phyloP scores from a whole-genome alignment of 2,113 vertebrate genomes.

The Calidris pugnax region DNA sequence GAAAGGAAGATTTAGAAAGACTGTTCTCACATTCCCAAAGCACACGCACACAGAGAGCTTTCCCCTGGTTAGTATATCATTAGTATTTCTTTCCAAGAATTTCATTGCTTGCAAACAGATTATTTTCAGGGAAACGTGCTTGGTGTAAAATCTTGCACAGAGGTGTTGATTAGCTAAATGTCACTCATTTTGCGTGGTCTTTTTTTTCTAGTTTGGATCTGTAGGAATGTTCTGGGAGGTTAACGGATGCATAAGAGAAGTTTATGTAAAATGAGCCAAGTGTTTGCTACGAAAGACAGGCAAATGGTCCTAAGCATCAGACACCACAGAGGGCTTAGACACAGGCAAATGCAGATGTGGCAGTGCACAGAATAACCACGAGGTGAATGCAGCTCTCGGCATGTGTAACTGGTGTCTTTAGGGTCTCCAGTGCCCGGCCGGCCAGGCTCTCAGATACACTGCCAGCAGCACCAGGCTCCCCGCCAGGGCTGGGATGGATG shows the following conservation, averaged over 20 bases:
- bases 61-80: background rate
- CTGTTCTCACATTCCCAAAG: slow-evolving; percentile 7
- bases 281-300: background rate
- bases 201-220: background rate
- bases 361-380: background rate
- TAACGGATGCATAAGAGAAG: background rate
- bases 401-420: rapidly evolving
- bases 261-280: background rate
- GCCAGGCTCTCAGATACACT: rapidly evolving
- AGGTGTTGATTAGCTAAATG: slow-evolving; percentile 21
- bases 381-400: background rate
- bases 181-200: background rate
- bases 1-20: background rate
- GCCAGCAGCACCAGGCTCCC: background rate
- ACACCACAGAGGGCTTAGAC: background rate
- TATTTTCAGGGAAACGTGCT: slow-evolving; percentile 12
- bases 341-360: background rate
- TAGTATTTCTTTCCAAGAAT: slow-evolving; percentile 33
- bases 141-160: background rate
- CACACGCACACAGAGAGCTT: background rate
- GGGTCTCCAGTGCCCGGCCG: background rate
- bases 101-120: background rate
- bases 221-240: background rate
- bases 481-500: background rate
- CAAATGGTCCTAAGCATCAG: background rate